Evolutionary conservation across 2,797 vertebrate genomes (phyloP).

Genomic region (Galago senegalensis): DNA sequence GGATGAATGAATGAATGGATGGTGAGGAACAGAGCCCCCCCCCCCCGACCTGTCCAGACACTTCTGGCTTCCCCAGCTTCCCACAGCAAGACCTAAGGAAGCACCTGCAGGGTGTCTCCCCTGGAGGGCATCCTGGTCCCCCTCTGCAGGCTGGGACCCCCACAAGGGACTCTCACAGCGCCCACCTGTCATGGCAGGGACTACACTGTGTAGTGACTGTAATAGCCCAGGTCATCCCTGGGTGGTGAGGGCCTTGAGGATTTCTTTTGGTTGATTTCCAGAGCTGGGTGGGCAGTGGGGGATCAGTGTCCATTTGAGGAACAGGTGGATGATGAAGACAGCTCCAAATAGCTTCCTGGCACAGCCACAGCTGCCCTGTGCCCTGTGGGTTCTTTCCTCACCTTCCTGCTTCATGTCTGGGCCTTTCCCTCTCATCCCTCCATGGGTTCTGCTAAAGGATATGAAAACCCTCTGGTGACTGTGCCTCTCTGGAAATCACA

Average conservation of each 20-base stretch:
- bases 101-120: too few relatives aligned
- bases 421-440: neutral
- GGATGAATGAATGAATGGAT: neutral
- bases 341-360: neutral
- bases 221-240: too few relatives aligned
- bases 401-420: accelerated
- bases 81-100: neutral
- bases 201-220: accelerated
- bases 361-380: neutral
- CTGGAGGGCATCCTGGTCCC: neutral
- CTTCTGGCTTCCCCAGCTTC: neutral
- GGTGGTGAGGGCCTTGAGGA: neutral
- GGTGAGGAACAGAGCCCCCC: too few relatives aligned
- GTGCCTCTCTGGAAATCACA: neutral
- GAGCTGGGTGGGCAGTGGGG: neutral
- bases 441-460: neutral
- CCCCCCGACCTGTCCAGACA: neutral
- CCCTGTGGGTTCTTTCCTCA: too few relatives aligned
- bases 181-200: too few relatives aligned
- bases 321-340: accelerated
- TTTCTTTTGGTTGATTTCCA: neutral
- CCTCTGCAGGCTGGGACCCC: neutral
- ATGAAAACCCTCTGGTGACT: neutral
- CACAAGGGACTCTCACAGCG: neutral
- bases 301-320: accelerated